A percentile compares a stretch with the other conserved stretches of the same genome.
Conservation (phyloP, 1,140 invertebrate genomes). For the Chymomyza costata region DNA sequence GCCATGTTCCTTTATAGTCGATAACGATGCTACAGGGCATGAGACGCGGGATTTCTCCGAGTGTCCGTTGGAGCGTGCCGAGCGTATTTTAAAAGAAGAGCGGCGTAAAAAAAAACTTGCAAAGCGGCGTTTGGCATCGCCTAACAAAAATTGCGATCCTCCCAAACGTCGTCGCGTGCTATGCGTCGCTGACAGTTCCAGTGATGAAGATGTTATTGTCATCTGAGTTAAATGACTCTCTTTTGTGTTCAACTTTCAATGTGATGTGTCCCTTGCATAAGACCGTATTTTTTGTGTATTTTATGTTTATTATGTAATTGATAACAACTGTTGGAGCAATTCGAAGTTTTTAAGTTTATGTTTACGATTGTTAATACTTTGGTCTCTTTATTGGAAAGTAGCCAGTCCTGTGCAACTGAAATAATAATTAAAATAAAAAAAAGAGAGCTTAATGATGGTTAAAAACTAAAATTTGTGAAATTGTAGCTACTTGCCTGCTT, state of each 20-base stretch:
- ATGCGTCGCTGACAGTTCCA: constrained; percentile 33
- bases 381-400: background rate
- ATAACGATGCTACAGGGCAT: constrained; percentile 17
- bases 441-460: no score
- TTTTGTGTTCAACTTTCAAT: no score
- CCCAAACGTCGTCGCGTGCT: constrained; percentile 42
- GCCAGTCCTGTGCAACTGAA: background rate
- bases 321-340: no score
- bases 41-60: constrained; percentile 30
- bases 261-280: no score
- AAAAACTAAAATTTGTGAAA: no score
- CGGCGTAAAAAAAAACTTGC: constrained; percentile 24
- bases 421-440: no score
- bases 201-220: constrained; percentile 43
- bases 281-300: no score
- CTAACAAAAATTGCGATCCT: background rate
- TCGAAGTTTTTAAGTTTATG: background rate
- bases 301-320: no score
- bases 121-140: constrained; percentile 1
- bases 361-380: background rate
- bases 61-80: constrained; percentile 66
- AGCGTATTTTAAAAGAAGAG: constrained; percentile 58
- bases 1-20: constrained; percentile 59
- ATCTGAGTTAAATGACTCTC: no score
- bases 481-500: no score